These are phyloP conservation scores for Oryzias woworae DNA, from an alignment of 2,113 vertebrate genomes.

Conservation along the genomic window DNA sequence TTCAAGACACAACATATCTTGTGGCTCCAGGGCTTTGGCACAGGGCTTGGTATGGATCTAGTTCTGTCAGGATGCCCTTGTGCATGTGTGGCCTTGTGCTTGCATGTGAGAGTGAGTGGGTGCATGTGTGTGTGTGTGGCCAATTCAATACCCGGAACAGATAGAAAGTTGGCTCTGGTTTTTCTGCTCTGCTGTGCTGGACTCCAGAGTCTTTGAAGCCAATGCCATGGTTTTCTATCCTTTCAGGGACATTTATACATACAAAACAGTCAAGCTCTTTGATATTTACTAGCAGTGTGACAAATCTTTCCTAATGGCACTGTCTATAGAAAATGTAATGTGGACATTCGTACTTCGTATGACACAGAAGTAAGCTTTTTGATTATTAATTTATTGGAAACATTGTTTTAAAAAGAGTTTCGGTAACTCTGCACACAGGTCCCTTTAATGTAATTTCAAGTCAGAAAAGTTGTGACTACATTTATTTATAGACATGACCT, in stretches of 20 bases:
- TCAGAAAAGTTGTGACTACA: too few relatives aligned
- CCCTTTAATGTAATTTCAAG: too few relatives aligned
- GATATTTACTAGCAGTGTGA: constrained; percentile 7
- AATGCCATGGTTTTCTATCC: constrained; percentile 9
- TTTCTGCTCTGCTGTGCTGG: constrained; percentile 25
- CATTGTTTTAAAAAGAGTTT: too few relatives aligned
- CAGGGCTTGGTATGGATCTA: constrained; percentile 44
- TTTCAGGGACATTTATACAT: constrained; percentile 26
- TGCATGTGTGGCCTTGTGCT: constrained; percentile 16
- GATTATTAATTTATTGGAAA: neutral
- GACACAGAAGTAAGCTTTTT: neutral
- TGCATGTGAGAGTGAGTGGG: constrained; percentile 11
- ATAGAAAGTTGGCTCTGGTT: constrained; percentile 43
- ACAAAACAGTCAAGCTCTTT: constrained; percentile 14
- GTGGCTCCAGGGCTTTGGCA: constrained; percentile 51
- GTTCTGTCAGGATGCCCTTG: constrained; percentile 57
- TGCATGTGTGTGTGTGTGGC: constrained; percentile 15
- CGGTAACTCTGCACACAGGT: too few relatives aligned
- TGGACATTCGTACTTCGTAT: neutral
- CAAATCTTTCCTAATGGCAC: constrained; percentile 4
- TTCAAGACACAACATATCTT: constrained; percentile 33
- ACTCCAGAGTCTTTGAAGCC: constrained; percentile 23
- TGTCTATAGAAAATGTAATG: neutral
- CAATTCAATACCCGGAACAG: constrained; percentile 25
- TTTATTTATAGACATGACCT: too few relatives aligned